A percentile compares a stretch with the other conserved stretches of the same genome.
These are phyloP conservation scores for Oreochromis spilurus DNA, from an alignment of 2,113 vertebrate genomes.

Conservation along the genomic window DNA sequence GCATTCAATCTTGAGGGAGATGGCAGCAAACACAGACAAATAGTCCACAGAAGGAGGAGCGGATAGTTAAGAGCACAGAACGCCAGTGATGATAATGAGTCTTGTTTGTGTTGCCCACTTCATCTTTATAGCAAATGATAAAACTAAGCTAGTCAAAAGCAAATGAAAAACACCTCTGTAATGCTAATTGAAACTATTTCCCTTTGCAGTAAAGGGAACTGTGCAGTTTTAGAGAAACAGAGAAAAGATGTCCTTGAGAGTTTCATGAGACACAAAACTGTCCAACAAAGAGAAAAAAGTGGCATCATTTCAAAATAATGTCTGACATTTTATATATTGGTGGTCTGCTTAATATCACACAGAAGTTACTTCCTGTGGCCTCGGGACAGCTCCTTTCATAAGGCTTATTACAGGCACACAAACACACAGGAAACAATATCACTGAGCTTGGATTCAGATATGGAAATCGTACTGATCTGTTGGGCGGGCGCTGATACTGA, in stretches of 20 bases:
- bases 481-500: not conserved
- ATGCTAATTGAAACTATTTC: conserved; percentile 59
- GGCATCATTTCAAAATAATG: not conserved
- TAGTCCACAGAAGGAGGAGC: conserved; percentile 7
- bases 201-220: not conserved
- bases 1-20: conserved; percentile 53
- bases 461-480: conserved; percentile 6
- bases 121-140: conserved; percentile 54
- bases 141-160: conserved; percentile 48
- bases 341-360: conserved; percentile 12
- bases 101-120: conserved; percentile 49
- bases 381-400: not conserved
- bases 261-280: not conserved
- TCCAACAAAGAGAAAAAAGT: not conserved
- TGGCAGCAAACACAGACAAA: conserved; percentile 64
- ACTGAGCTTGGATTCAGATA: not conserved
- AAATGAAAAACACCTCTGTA: conserved; percentile 40
- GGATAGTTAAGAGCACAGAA: conserved; percentile 35
- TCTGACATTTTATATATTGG: conserved; percentile 14
- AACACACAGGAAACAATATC: not conserved
- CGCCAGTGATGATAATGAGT: conserved; percentile 51
- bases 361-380: conserved; percentile 6
- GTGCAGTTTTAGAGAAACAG: not conserved
- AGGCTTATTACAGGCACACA: not conserved
- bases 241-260: conserved; percentile 17